Base-by-base conservation (phyloP, 2,797 vertebrate species). In the Natrix natrix region DNA sequence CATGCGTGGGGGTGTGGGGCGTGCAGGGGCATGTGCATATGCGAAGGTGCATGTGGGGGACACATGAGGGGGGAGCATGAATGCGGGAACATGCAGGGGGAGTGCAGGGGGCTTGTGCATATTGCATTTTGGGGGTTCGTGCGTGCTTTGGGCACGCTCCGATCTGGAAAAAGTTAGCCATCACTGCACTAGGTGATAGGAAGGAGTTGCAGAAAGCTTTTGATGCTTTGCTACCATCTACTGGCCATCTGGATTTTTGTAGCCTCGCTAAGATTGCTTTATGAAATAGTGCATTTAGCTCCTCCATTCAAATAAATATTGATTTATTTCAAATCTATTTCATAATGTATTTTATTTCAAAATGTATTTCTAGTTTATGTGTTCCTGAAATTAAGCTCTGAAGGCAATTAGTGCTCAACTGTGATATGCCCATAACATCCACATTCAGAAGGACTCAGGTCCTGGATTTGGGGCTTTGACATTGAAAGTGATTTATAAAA, bases 371-470 rank as follows among this genome's bases (percentile, higher is more conserved):
- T 91, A 12, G 32, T 74, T 14, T 59, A 43, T 90, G 83, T 91
- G 52, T 52, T 52, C 26, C 22, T 93, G 87, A 91, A 94, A 93
- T 60, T 92, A 37, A 88, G n/a, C 55, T 88, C n/a, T 88, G 55
- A 32, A 88, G 54, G 8, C 28, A 56, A 55, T 88, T 88, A 57
- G 17, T 32, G 10, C 28, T 88, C 87, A 88, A 57, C 8, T 88
- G 7, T 57, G 37, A 57, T 88, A 83, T 83, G 8, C 48, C 10
- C 37, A 83, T 48, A 83, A 48, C 37, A 10, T 5, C 20, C 43
- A 83, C 20, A 24, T 83, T 83, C 74, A 83, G 74, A 83, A 83
- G 74, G 10, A 48, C 24, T 24, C 10, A 24, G 43, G 43, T 48
- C 37, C 10, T 48, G 43, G 37, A 83, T 48, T 83, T 48, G 74